A percentile compares a stretch with the other conserved stretches of the same genome.
Conservation (phyloP, 23 tunicate species). For the Corella eumyota region DNA sequence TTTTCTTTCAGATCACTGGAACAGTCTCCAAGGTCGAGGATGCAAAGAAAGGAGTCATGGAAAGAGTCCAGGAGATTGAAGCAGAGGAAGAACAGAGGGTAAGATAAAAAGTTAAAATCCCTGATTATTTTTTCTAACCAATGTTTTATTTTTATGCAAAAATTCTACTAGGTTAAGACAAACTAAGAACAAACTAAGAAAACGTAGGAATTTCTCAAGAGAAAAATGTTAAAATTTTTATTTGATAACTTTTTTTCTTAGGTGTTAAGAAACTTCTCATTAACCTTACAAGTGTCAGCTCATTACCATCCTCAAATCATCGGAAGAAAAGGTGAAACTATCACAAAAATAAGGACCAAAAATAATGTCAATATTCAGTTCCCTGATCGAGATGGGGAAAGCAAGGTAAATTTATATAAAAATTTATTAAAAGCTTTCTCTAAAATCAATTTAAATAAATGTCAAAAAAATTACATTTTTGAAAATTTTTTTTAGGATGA, state of each 20-base stretch:
- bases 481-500: slow-evolving; percentile 34
- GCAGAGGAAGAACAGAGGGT: slow-evolving; percentile 89
- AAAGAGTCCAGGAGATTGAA: slow-evolving; percentile 67
- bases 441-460: background rate
- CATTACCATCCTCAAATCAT: slow-evolving; percentile 70
- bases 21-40: slow-evolving; percentile 50
- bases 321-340: slow-evolving; percentile 71
- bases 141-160: too few species aligned
- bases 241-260: too few species aligned
- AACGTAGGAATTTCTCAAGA: too few species aligned
- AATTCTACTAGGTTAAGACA: too few species aligned
- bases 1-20: slow-evolving; percentile 62
- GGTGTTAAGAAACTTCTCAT: slow-evolving; percentile 56
- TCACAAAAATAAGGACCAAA: slow-evolving; percentile 59
- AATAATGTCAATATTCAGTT: slow-evolving; percentile 87
- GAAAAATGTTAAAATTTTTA: too few species aligned
- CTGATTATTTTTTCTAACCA: too few species aligned
- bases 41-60: slow-evolving; percentile 62
- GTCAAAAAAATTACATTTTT: background rate
- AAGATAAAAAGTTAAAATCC: background rate
- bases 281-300: slow-evolving; percentile 45
- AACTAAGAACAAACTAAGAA: too few species aligned
- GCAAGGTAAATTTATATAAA: slow-evolving; percentile 17
- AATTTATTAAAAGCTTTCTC: background rate
- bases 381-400: slow-evolving; percentile 48